A percentile compares a stretch with the other conserved stretches of the same genome.
These are phyloP conservation scores for Scaptomyza montana DNA, from an alignment of 1,140 invertebrate species.

Conservation along the genomic window DNA sequence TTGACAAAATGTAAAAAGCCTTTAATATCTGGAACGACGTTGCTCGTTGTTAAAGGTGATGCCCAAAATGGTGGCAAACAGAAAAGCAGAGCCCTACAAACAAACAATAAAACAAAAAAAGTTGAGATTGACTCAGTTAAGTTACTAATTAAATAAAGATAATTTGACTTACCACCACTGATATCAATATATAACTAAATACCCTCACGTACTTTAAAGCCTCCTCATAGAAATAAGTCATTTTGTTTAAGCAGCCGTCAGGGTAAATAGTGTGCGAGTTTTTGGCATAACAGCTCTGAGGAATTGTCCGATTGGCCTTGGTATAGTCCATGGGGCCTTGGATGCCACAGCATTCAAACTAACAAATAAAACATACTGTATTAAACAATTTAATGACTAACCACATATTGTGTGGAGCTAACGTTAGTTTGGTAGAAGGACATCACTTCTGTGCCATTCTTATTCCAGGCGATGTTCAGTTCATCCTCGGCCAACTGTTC, in stretches of 20 bases:
- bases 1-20: neutral
- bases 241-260: constrained; percentile 51
- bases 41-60: constrained; percentile 61
- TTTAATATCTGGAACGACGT: constrained; percentile 64
- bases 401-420: constrained; percentile 2
- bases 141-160: neutral
- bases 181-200: constrained; percentile 59
- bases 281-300: constrained; percentile 53
- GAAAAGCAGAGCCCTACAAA: constrained; percentile 49
- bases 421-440: constrained; percentile 42
- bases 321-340: constrained; percentile 54
- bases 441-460: constrained; percentile 56
- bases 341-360: constrained; percentile 70
- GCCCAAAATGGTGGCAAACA: constrained; percentile 57
- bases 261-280: constrained; percentile 30
- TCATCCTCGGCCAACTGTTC: neutral
- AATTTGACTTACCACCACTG: constrained; percentile 53
- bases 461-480: constrained; percentile 37
- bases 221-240: constrained; percentile 37
- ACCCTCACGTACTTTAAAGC: constrained; percentile 42
- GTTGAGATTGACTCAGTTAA: constrained; percentile 8
- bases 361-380: neutral
- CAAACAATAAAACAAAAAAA: neutral
- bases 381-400: neutral
- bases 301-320: constrained; percentile 37